These are phyloP conservation scores for Accipiter virgatus DNA, from an alignment of 2,113 vertebrate species.

Conservation along the genomic window DNA sequence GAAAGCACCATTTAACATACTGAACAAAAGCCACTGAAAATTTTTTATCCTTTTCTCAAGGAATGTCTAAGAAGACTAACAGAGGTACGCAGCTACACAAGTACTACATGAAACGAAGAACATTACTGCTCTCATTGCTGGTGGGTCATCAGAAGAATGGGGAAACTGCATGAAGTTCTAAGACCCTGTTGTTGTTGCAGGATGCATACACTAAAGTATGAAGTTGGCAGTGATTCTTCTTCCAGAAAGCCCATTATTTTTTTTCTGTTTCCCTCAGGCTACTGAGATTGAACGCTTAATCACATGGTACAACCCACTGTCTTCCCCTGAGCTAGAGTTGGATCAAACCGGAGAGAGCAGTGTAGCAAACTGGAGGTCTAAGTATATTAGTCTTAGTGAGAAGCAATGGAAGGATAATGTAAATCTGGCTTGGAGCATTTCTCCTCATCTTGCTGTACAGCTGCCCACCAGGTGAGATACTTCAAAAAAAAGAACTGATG, in stretches of 20 bases:
- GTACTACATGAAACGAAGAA: slow-evolving; percentile 97
- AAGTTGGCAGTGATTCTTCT: background rate
- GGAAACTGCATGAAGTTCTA: background rate
- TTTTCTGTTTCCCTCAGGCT: slow-evolving; percentile 75
- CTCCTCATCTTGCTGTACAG: slow-evolving; percentile 91
- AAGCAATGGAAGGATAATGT: slow-evolving; percentile 99
- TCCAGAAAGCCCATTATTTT: background rate
- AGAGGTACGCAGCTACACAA: slow-evolving; percentile 94
- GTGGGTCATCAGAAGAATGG: slow-evolving; percentile 66
- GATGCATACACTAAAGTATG: background rate
- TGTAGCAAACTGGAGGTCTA: slow-evolving; percentile 95
- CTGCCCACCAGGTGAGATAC: slow-evolving; percentile 85
- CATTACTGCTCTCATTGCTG: slow-evolving; percentile 87
- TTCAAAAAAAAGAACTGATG: background rate
- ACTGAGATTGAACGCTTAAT: slow-evolving; percentile 94
- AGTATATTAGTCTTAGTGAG: slow-evolving; percentile 91
- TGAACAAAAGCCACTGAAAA: background rate
- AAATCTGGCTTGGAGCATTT: slow-evolving; percentile 95
- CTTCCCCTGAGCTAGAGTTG: slow-evolving; percentile 88
- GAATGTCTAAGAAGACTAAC: slow-evolving; percentile 94
- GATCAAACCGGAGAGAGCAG: slow-evolving; percentile 94
- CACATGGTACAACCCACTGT: slow-evolving; percentile 95
- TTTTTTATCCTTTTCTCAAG: slow-evolving; percentile 65
- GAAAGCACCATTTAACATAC: background rate
- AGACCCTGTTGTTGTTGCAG: background rate